Base-by-base conservation (phyloP, 2,113 vertebrate species). In the Synodontis membranacea region DNA sequence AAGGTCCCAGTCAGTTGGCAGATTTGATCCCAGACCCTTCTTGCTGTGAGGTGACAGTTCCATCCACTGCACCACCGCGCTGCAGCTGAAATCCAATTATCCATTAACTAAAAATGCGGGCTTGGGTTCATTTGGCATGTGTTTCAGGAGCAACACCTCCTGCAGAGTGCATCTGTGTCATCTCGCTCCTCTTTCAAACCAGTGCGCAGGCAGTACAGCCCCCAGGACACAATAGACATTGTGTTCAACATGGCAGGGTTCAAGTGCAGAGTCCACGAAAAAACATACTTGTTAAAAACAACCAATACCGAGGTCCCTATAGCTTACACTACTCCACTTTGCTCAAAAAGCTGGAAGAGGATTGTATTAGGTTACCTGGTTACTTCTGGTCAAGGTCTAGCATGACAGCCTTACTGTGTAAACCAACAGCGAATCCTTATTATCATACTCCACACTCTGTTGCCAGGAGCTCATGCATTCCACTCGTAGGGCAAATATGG, bases 371-470 rank as follows among this genome's bases (percentile, higher is more conserved):
- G 25, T 46, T 86, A 60, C 50, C n/a, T 81, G 85, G 56, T 12
- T 64, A 76, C 48, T 76, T 60, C 31, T 42, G 68, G 46, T 34
- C 62, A 80, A 76, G 58, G 79, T 48, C 34, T 85, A 10, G 31
- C 9, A 74, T 58, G 60, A 87, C 75, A 80, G 60, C 42, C 21
- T 68, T 54, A 60, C 37, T 39, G 68, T 82, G 79, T 58, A 85
- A 54, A 82, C 82, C 79, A 80, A 23, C 70, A 52, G 54, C 56
- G 11, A 44, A 76, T 86, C 74, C 52, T 86, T 68, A 88, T 89
- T 84, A 88, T 44, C 81, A 83, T 86, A 83, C 66, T 52, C 84
- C 72, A 86, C 58, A 84, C 62, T 80, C 58, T 72, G 76, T 76
- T 75, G 52, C 87, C 60, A 82, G 70, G 52, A 64, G n/a, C 80